Conservation (phyloP, 1,140 invertebrate genomes). For the Elymnias hypermnestra region DNA sequence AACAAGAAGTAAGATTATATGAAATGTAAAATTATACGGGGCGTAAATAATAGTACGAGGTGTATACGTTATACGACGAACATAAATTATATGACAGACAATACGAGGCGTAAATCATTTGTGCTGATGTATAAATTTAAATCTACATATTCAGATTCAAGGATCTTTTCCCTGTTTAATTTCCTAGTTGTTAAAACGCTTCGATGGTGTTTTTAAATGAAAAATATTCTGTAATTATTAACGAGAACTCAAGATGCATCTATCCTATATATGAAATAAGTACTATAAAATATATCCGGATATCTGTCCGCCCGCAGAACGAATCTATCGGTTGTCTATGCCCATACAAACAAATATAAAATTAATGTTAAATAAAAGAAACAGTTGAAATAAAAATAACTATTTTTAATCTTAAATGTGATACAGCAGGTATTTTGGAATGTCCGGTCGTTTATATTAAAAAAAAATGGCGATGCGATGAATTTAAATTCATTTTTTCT, state of each 20-base stretch:
- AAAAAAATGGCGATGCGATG: conserved; percentile 12
- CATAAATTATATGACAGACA: no score
- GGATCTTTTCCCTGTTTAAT: no score
- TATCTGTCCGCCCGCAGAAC: neutral
- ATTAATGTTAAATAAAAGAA: conserved; percentile 5
- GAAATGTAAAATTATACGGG: neutral
- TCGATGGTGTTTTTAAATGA: no score
- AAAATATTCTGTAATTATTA: no score
- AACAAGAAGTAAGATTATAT: neutral
- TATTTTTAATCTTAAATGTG: conserved; percentile 7
- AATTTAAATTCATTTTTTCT: neutral
- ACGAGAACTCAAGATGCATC: no score
- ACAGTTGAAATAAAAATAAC: conserved; percentile 4
- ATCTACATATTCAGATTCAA: no score
- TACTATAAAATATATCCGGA: neutral
- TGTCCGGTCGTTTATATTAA: conserved; percentile 17
- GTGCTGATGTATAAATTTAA: no score
- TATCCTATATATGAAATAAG: neutral
- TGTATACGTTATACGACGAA: no score
- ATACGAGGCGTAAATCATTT: no score
- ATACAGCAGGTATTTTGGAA: conserved; percentile 19
- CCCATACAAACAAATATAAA: neutral
- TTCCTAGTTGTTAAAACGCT: no score
- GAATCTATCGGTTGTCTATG: neutral
- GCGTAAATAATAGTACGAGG: no score